Evolutionary conservation across 2,113 vertebrate species (phyloP), one percentile per base, ranked within the genome.

Genomic region (Anarhynchus alexandrinus): DNA sequence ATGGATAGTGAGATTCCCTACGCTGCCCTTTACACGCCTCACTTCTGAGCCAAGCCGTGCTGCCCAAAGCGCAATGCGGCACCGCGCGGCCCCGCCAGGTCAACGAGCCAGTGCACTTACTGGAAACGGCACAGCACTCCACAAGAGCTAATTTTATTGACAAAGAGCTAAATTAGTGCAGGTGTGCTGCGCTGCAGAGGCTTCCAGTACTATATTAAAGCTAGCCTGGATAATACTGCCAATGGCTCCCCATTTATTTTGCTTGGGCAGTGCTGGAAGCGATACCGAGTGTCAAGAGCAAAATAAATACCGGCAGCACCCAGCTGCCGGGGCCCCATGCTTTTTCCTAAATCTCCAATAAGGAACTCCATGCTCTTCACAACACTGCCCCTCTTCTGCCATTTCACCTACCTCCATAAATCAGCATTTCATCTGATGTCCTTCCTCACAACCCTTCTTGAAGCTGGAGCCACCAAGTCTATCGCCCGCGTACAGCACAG

Each of bases 91-190:
- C 85, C 88, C 61, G 82, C 27, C 3, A 0, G 71, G 79, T 81
- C 92, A 92, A 32, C 12, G 25, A 86, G 51, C 38, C 73, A 79
- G 15, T 47, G 82, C 86, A 70, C 38, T 42, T 77, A 45, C 93
- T 92, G 79, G 82, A 91, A 95, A 58, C 1, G 1, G 25, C 78
- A 58, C 54, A 62, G 47, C 29, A 47, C 59, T 72, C 58, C 29
- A 73, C 45, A 34, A 72, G 80, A 90, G 59, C 67, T 86, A 47
- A 78, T 88, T 88, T 77, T 20, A 92, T 88, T 83, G 93, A 92
- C 67, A 90, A 90, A 93, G 55, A 94, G 82, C 70, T 92, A 86
- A 88, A 95, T 86, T 36, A 95, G 74, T 14, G 52, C 62, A 93
- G 70, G 84, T 82, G 71, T 64, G 36, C 57, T 85, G 70, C 36